A percentile compares a stretch with the other conserved stretches of the same genome.
These are phyloP conservation scores for Morpho achilles DNA, from an alignment of 2,888 invertebrate species.

Conservation along the genomic window DNA sequence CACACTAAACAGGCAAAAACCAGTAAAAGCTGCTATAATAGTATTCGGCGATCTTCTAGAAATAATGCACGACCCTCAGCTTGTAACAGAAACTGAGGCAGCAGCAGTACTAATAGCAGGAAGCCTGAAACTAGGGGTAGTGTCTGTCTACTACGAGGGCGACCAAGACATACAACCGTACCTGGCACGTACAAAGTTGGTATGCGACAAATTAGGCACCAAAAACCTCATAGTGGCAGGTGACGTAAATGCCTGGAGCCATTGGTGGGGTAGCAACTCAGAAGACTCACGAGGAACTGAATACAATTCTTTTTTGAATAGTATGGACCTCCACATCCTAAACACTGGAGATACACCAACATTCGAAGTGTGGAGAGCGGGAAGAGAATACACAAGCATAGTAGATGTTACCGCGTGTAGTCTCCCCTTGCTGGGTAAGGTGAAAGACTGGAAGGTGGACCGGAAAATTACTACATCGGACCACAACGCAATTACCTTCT, in stretches of 20 bases:
- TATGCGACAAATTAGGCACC: neutral
- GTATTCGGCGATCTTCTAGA: too few species aligned
- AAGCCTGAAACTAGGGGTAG: neutral
- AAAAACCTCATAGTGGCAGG: neutral
- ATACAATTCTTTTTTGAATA: neutral
- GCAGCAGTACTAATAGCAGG: neutral
- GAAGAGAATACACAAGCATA: slow-evolving; percentile 16
- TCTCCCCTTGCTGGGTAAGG: slow-evolving; percentile 16
- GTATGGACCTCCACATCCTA: neutral
- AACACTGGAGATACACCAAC: neutral
- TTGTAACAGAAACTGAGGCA: too few species aligned
- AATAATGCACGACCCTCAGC: too few species aligned
- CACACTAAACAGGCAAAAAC: too few species aligned
- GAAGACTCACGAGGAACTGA: neutral
- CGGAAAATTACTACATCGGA: slow-evolving; percentile 24
- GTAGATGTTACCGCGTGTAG: slow-evolving; percentile 1
- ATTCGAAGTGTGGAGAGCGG: neutral
- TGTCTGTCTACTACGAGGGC: neutral
- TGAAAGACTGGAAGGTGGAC: slow-evolving; percentile 27
- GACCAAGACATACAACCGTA: neutral
- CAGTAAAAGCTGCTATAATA: too few species aligned
- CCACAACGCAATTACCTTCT: slow-evolving; percentile 31
- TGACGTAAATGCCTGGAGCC: neutral
- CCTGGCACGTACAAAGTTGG: neutral
- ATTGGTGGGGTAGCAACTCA: neutral